Evolutionary conservation across 2,797 vertebrate genomes (phyloP), one percentile per base, ranked within the genome.

Genomic region (Odontamblyopus lacepedii): DNA sequence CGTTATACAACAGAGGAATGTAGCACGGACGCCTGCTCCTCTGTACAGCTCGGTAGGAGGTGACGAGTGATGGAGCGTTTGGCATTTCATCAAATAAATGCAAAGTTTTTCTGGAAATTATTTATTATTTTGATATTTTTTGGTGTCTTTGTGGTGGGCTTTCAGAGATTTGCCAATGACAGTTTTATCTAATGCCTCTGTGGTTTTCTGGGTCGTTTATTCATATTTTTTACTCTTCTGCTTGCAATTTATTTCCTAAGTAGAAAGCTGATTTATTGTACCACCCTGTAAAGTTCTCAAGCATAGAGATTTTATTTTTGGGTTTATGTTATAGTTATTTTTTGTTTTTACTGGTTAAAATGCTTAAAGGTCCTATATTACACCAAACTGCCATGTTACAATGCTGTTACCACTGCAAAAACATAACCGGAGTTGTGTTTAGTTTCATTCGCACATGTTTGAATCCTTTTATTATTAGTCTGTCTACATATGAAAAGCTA

Each of bases 61-160:
- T 62, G 63, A 35, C 23, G 69, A 81, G 44, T 56, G 70, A 82
- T 67, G 81, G 77, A 48, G 78, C 62, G 64, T 81, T 83, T 84
- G 80, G 78, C 79, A 74, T 70, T 80, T 78, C 70, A 81, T 74
- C 70, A 79, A 77, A 44, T 67, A 80, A 76, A 81, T 75, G 72
- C 77, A 68, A 65, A 55, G 16, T 18, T 69, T 75, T 80, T 77
- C 69, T 23, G 15, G 35, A 44, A 81, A 56, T 74, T 81, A 80
- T 85, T 81, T 83, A 67, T 67, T 51, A 67, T 67, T 67, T 50
- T 65, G 13, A 66, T 66, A 30, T 84, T 55, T 41, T 63, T 74
- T 74, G 50, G 57, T 67, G 35, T 74, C 74, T 78, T 83, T 77
- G 68, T 73, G 83, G 71, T 78, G 27, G 62, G 56, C 69, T 71